These are phyloP conservation scores for Halcyon senegalensis DNA, from an alignment of 2,113 vertebrate species.

Conservation along the genomic window DNA sequence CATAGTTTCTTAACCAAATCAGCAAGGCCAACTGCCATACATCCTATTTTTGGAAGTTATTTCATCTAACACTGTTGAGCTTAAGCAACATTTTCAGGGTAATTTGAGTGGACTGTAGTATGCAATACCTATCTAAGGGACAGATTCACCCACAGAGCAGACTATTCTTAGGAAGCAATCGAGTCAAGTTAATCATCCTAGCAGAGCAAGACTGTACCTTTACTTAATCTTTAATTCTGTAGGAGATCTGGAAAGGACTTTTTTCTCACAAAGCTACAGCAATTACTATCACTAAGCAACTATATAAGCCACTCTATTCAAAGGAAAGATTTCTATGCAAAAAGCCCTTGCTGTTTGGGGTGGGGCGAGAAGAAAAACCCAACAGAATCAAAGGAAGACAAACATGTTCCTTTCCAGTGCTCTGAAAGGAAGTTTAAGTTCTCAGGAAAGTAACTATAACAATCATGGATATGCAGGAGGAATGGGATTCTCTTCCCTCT, in stretches of 20 bases:
- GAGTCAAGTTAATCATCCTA: background rate
- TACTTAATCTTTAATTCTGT: background rate
- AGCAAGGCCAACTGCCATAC: background rate
- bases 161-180: background rate
- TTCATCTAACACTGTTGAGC: background rate
- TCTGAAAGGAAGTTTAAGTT: background rate
- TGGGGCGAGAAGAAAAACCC: background rate
- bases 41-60: background rate
- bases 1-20: background rate
- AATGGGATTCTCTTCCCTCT: background rate
- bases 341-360: background rate
- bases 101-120: background rate
- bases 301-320: background rate
- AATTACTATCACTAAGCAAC: background rate
- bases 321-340: background rate
- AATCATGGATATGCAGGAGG: rapidly evolving
- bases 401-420: background rate
- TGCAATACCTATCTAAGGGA: background rate
- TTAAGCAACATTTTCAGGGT: background rate
- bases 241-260: background rate
- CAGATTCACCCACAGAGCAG: background rate
- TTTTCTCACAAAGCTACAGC: background rate
- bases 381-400: background rate
- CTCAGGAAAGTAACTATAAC: background rate
- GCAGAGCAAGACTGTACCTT: background rate